Conservation (phyloP, 2,888 invertebrate genomes). For the Caenorhabditis sp. region DNA sequence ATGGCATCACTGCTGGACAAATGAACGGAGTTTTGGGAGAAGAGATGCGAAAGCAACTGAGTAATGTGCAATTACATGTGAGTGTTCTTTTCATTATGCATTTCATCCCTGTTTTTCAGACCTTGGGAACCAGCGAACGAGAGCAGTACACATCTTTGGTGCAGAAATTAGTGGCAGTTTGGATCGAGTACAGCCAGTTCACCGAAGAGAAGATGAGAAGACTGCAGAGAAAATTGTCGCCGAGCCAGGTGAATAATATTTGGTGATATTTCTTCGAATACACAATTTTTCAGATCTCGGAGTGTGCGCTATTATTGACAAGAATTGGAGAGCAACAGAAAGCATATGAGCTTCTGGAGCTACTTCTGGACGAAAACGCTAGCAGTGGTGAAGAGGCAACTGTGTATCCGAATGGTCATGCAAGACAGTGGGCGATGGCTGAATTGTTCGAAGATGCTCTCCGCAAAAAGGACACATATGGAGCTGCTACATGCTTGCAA, state of each 20-base stretch:
- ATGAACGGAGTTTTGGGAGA: conserved; percentile 45
- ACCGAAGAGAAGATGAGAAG: conserved; percentile 63
- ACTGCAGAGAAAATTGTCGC: conserved; percentile 71
- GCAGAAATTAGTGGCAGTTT: conserved; percentile 69
- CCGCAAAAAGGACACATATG: conserved; percentile 55
- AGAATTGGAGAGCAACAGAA: conserved; percentile 71
- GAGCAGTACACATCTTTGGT: conserved; percentile 71
- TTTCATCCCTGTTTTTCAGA: conserved; percentile 55
- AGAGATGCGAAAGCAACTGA: conserved; percentile 67
- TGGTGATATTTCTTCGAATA: background rate
- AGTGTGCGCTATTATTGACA: conserved; percentile 69
- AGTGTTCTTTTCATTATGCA: conserved; percentile 8
- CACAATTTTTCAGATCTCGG: conserved; percentile 64
- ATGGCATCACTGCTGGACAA: conserved; percentile 71
- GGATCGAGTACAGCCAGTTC: conserved; percentile 76
- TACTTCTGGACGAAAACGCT: conserved; percentile 66
- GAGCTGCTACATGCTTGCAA: conserved; percentile 71
- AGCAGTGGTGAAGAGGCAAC: conserved; percentile 69
- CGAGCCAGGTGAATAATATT: conserved; percentile 40
- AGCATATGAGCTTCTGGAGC: conserved; percentile 70
- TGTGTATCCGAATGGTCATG: conserved; percentile 54
- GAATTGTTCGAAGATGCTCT: conserved; percentile 73
- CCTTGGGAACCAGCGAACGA: conserved; percentile 62
- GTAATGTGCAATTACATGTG: conserved; percentile 70
- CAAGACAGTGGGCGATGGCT: conserved; percentile 53